Percentiles rank a stretch among this genome's conserved stretches.
Conservation (phyloP, 2,113 vertebrate genomes). For the Epinephelus cyanopodus region DNA sequence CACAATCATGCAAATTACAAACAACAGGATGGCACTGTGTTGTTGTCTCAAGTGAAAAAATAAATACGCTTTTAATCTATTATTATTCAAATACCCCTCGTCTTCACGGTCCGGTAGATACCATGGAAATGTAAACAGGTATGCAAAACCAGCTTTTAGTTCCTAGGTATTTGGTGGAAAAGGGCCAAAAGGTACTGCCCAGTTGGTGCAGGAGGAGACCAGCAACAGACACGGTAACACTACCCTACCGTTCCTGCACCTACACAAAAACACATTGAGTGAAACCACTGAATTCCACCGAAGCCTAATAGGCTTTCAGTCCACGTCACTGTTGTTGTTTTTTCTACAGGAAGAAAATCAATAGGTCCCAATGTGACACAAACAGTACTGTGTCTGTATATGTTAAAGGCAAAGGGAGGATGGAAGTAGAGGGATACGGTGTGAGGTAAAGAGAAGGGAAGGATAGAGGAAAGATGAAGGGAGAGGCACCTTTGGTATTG, state of each 20-base stretch:
- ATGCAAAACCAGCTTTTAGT: not conserved
- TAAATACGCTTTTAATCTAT: not conserved
- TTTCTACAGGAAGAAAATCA: slow-evolving; percentile 24
- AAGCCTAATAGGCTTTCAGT: slow-evolving; percentile 12
- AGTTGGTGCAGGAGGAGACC: not conserved
- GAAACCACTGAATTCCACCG: not conserved
- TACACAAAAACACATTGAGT: not conserved
- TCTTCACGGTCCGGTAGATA: too few relatives aligned
- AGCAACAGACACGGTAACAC: not conserved
- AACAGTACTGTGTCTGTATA: not conserved
- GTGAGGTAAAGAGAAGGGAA: not conserved
- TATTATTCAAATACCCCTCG: not conserved
- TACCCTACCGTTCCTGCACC: not conserved
- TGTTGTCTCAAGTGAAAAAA: too few relatives aligned
- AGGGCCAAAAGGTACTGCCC: not conserved
- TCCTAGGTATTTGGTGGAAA: not conserved
- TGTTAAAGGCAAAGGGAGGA: not conserved
- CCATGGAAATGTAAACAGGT: not conserved
- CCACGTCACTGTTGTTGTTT: slow-evolving; percentile 18
- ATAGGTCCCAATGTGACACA: slow-evolving; percentile 31
- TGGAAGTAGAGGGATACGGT: not conserved
- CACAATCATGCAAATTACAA: not conserved
- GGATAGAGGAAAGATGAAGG: not conserved
- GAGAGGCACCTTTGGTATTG: not conserved
- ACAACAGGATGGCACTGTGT: too few relatives aligned